Conservation (phyloP, 2,797 vertebrate species). For the Anas bahamensis region DNA sequence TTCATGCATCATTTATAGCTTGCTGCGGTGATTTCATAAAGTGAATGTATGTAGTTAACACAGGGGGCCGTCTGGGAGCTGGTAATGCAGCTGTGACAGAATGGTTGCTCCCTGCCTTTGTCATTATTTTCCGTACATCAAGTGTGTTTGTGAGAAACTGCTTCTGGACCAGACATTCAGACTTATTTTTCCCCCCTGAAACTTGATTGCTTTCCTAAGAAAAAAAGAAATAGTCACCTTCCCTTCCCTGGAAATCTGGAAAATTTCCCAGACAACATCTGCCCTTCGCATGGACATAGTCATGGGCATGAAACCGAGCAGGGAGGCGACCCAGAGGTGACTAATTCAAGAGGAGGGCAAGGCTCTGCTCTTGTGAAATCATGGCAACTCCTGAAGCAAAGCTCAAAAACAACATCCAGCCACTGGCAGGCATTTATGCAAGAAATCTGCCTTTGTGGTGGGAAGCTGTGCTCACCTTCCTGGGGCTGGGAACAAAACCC, state of each 20-base stretch:
- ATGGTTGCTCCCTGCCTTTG: constrained; percentile 53
- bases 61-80: constrained; percentile 16
- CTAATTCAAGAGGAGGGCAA: background rate
- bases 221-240: background rate
- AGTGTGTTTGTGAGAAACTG: constrained; percentile 16
- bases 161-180: background rate
- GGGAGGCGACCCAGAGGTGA: background rate
- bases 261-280: background rate
- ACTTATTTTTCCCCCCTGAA: background rate
- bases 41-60: constrained; percentile 27
- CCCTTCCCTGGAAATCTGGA: constrained; percentile 4
- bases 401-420: background rate
- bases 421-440: background rate
- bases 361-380: background rate
- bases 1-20: constrained; percentile 74
- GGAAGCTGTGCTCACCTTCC: background rate
- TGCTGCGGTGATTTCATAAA: constrained; percentile 54
- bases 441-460: background rate
- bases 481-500: background rate
- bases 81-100: constrained; percentile 46
- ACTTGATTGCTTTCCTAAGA: background rate
- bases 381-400: background rate
- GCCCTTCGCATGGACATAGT: background rate
- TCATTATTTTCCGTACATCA: constrained; percentile 44
- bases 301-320: rapidly evolving